Conservation (phyloP, 2,113 vertebrate species). For the Microtus ochrogaster region DNA sequence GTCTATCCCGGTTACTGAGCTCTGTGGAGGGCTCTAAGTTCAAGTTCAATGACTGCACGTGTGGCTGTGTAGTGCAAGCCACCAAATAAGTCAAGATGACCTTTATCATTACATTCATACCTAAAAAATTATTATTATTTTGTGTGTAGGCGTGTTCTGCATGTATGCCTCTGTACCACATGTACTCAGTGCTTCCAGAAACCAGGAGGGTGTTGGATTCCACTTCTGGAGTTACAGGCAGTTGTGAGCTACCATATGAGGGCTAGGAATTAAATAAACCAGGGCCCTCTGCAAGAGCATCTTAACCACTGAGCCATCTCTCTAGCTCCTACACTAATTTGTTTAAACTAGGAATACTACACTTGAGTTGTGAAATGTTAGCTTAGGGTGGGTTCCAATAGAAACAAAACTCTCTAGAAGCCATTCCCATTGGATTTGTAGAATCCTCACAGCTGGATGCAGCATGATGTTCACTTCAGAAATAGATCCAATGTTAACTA, state of each 20-base stretch:
- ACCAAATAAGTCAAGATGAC: not conserved
- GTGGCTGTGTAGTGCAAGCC: not conserved
- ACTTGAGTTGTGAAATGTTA: not conserved
- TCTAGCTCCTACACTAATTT: not conserved
- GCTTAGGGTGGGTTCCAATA: not conserved
- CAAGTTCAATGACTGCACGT: not conserved
- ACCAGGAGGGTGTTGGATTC: not conserved
- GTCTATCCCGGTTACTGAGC: conserved; percentile 40
- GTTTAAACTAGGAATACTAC: not conserved
- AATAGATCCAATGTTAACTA: not conserved
- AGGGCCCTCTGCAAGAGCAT: not conserved
- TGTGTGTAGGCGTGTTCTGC: not conserved
- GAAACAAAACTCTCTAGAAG: not conserved
- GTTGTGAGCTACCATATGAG: not conserved
- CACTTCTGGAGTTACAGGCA: not conserved
- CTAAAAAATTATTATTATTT: not conserved
- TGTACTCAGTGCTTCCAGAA: not conserved
- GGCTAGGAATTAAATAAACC: not conserved
- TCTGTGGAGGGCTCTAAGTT: not conserved
- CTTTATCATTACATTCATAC: not conserved
- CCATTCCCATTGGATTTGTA: conserved; percentile 6
- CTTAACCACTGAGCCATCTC: not conserved
- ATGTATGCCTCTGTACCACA: not conserved
- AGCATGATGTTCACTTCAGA: conserved; percentile 10
- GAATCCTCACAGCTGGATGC: not conserved